Evolutionary conservation across 2,113 vertebrate genomes (phyloP), one percentile per base, ranked within the genome.

Genomic region (Abramis brama): DNA sequence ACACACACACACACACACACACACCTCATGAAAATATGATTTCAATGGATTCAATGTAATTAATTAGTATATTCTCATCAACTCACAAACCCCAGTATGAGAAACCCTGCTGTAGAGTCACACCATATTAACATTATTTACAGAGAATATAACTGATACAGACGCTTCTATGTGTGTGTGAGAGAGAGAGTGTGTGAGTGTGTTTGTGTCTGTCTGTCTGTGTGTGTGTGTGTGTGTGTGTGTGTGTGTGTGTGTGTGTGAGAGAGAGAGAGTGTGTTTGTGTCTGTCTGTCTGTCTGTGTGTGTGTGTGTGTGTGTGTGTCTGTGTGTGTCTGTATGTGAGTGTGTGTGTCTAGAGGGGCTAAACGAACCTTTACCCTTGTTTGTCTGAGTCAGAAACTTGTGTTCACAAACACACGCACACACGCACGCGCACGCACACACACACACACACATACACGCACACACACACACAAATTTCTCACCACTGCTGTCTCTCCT

Each of bases 401-500:
- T 39, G 39, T 39, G 39, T 39, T 39, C 52, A 50, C 27, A 33
- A 62, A 50, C 74, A 59, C 12, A 75, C n/a, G n/a, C n/a, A n/a
- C n/a, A n/a, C n/a, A n/a, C n/a, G n/a, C n/a, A n/a, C n/a, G n/a
- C n/a, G n/a, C n/a, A n/a, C n/a, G n/a, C n/a, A n/a, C n/a, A n/a
- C n/a, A n/a, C n/a, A n/a, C n/a, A n/a, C n/a, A n/a, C n/a, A n/a
- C n/a, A n/a, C n/a, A n/a, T n/a, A n/a, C n/a, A n/a, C n/a, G n/a
- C 17, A 23, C 25, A n/a, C 17, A 55, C 70, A 76, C 57, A 62
- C 70, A 64, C 55, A 6, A 4, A 68, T 59, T 39, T 12, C 10
- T 75, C 90, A 99, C 98, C 97, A 99, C 71, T 98, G 97, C 87
- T 98, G 97, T 66, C 89, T 97, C 91, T 99, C 97, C 0, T 95